These are phyloP conservation scores for Galerucella calmariensis DNA, from an alignment of 2,888 invertebrate species.

Conservation along the genomic window DNA sequence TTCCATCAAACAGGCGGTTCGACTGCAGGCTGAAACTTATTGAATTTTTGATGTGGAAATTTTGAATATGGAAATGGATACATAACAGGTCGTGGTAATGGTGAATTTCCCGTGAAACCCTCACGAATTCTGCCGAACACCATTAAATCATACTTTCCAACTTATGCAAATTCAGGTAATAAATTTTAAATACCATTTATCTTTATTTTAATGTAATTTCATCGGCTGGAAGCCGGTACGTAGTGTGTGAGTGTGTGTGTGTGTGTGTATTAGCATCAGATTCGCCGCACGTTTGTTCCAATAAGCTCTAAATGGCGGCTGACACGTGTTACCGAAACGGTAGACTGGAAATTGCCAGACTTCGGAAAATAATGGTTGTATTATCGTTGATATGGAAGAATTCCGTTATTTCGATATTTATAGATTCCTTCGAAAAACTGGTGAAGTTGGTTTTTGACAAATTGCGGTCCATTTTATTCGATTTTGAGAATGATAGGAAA, in stretches of 20 bases:
- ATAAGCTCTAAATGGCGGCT: constrained; percentile 42
- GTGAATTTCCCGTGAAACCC: constrained; percentile 8
- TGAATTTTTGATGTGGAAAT: not conserved
- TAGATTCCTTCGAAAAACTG: constrained; percentile 14
- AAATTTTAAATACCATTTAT: constrained; percentile 44
- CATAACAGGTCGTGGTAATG: constrained; percentile 6
- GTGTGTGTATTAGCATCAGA: constrained; percentile 23
- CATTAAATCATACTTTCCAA: constrained; percentile 41
- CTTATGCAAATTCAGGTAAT: constrained; percentile 43
- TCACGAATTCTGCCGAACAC: constrained; percentile 21
- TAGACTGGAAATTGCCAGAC: constrained; percentile 35
- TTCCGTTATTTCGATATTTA: constrained; percentile 26
- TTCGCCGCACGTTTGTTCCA: constrained; percentile 48
- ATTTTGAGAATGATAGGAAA: not conserved
- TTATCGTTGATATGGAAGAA: constrained; percentile 27
- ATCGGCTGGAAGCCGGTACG: constrained; percentile 33
- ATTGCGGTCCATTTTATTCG: not conserved
- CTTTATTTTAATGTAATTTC: constrained; percentile 46
- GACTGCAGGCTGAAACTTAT: not conserved
- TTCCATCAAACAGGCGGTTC: no score
- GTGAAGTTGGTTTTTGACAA: not conserved
- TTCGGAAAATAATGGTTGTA: constrained; percentile 29
- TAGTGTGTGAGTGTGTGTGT: constrained; percentile 21
- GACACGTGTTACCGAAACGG: constrained; percentile 38
- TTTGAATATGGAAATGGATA: constrained; percentile 5